Evolutionary conservation across 2,797 vertebrate genomes (phyloP).

Genomic region (Microcaecilia unicolor): DNA sequence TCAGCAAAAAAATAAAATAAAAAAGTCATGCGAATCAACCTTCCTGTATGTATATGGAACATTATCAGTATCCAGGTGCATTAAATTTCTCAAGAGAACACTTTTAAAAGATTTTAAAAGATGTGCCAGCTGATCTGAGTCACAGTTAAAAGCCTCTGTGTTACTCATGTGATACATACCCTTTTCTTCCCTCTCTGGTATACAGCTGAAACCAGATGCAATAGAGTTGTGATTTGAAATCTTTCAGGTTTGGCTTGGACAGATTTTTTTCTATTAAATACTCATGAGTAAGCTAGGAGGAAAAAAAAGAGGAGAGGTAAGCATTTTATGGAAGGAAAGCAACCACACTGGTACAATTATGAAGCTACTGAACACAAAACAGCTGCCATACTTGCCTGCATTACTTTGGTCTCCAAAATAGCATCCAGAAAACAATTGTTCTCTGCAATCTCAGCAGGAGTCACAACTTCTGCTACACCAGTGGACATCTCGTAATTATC

Average conservation of each 20-base stretch:
- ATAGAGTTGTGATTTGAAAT: constrained; percentile 67
- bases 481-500: constrained; percentile 77
- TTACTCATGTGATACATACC: too few species aligned
- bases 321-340: neutral
- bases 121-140: too few species aligned
- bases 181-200: constrained; percentile 52
- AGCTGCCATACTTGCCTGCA: constrained; percentile 56
- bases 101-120: too few species aligned
- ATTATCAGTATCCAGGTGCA: too few species aligned
- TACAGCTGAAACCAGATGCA: constrained; percentile 80
- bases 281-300: constrained; percentile 59
- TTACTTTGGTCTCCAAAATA: constrained; percentile 64
- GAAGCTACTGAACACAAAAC: neutral
- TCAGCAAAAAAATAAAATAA: too few species aligned
- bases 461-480: constrained; percentile 62
- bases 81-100: too few species aligned
- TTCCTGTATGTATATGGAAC: too few species aligned
- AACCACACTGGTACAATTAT: neutral
- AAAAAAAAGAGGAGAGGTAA: neutral
- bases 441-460: constrained; percentile 62
- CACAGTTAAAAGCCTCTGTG: too few species aligned
- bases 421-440: constrained; percentile 69
- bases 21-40: too few species aligned
- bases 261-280: constrained; percentile 65
- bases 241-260: constrained; percentile 39